Conservation (phyloP, 2,113 vertebrate species). For the human (Homo sapiens) region DNA sequence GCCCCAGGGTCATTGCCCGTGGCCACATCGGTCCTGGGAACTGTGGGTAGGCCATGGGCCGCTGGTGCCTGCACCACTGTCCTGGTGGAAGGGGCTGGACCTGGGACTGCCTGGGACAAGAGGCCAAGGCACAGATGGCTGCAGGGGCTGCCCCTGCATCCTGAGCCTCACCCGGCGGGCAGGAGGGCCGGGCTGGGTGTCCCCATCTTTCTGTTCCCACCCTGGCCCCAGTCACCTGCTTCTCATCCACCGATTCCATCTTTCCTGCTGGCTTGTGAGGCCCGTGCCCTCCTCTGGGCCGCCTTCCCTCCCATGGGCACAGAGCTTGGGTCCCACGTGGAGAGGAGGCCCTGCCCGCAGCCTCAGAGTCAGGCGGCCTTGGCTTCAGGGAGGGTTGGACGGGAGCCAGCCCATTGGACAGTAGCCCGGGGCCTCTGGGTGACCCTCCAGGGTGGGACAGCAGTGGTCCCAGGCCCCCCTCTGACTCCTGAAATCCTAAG, state of each 20-base stretch:
- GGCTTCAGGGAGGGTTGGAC: neutral
- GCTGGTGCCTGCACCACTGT: neutral
- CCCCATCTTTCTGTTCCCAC: neutral
- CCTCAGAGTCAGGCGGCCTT: neutral
- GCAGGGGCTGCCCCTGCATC: neutral
- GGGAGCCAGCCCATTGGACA: neutral
- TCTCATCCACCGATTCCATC: neutral
- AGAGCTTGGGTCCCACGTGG: neutral
- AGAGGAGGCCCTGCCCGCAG: neutral
- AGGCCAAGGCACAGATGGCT: no score
- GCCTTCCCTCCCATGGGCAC: neutral
- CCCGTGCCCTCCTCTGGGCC: rapidly evolving
- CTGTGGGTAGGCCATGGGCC: no score
- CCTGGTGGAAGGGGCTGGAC: neutral
- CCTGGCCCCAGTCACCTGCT: neutral
- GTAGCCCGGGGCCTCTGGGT: neutral
- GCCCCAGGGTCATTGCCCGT: no score
- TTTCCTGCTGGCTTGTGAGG: neutral
- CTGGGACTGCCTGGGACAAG: no score
- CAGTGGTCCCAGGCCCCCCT: no score
- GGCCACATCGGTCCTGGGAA: no score
- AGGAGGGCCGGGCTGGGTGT: neutral
- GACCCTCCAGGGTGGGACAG: neutral
- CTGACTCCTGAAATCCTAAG: neutral
- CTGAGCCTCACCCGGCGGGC: neutral